These are phyloP conservation scores for Neotoma lepida DNA, from an alignment of 2,113 vertebrate genomes.

Conservation along the genomic window DNA sequence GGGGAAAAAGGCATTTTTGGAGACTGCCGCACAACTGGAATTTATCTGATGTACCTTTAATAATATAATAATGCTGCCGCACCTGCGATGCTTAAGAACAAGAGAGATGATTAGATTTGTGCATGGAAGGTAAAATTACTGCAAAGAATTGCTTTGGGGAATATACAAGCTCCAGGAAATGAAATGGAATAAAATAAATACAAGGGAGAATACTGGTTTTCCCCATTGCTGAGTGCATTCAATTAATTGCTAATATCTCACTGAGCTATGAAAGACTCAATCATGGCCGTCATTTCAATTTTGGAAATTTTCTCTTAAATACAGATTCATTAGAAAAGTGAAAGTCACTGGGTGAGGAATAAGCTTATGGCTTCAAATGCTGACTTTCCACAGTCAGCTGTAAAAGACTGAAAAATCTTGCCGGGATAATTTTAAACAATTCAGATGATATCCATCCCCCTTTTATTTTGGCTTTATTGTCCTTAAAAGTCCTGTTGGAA, in stretches of 20 bases:
- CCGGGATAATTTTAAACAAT: slow-evolving; percentile 61
- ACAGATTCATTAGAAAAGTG: slow-evolving; percentile 79
- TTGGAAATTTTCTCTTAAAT: slow-evolving; percentile 82
- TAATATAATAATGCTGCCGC: slow-evolving; percentile 76
- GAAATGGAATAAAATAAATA: slow-evolving; percentile 84
- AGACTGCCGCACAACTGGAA: slow-evolving; percentile 61
- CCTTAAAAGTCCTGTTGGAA: slow-evolving; percentile 11
- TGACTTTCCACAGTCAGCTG: slow-evolving; percentile 50
- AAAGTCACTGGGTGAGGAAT: slow-evolving; percentile 80
- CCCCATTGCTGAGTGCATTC: slow-evolving; percentile 78
- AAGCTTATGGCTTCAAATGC: slow-evolving; percentile 61
- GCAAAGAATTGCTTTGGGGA: slow-evolving; percentile 73
- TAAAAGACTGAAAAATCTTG: slow-evolving; percentile 59
- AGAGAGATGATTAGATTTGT: slow-evolving; percentile 81
- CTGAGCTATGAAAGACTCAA: slow-evolving; percentile 79
- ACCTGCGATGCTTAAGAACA: slow-evolving; percentile 71
- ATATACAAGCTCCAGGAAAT: slow-evolving; percentile 76
- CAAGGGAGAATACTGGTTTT: slow-evolving; percentile 78
- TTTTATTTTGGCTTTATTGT: slow-evolving; percentile 43
- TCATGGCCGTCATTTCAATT: slow-evolving; percentile 81
- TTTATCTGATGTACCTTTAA: slow-evolving; percentile 84
- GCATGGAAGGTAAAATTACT: slow-evolving; percentile 77
- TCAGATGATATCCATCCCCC: neutral
- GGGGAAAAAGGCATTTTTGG: slow-evolving; percentile 52
- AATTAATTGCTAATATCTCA: slow-evolving; percentile 85